Percentiles rank a stretch among this genome's conserved stretches.
These are phyloP conservation scores for Otolemur crassicaudatus DNA, from an alignment of 2,797 vertebrate species.

Conservation along the genomic window DNA sequence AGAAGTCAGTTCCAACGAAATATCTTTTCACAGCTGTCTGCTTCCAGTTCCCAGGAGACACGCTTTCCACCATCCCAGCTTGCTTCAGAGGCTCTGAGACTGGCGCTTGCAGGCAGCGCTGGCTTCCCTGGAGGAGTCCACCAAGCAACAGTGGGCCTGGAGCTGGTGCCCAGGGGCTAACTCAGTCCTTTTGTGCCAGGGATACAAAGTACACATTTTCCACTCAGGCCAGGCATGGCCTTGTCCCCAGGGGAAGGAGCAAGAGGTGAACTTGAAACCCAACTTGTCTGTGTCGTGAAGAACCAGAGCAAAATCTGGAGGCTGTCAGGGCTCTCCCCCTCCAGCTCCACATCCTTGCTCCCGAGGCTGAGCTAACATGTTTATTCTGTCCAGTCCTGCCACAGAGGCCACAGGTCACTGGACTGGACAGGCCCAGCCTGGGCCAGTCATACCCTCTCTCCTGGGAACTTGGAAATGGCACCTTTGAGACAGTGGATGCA, in stretches of 20 bases:
- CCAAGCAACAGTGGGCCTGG: background rate
- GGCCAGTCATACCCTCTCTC: background rate
- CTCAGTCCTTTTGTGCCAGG: background rate
- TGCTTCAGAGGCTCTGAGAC: background rate
- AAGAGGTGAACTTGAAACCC: background rate
- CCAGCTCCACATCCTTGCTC: background rate
- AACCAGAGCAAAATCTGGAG: background rate
- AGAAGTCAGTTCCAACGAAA: background rate
- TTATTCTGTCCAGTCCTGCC: background rate
- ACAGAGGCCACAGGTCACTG: background rate
- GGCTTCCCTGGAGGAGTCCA: background rate
- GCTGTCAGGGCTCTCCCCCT: accelerated
- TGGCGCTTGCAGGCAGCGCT: accelerated
- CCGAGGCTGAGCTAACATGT: background rate
- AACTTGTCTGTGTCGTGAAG: background rate
- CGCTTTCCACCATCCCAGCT: background rate
- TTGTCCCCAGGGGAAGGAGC: background rate
- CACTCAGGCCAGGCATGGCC: background rate
- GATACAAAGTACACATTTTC: background rate
- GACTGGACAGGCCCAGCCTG: too few relatives aligned
- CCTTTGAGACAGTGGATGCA: background rate
- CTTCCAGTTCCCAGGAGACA: background rate
- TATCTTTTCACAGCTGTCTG: conserved; percentile 36
- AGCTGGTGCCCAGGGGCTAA: too few relatives aligned
- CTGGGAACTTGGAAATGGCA: background rate